These are phyloP conservation scores for Brachionus rubens DNA, from an alignment of 1,140 invertebrate species.

Conservation along the genomic window DNA sequence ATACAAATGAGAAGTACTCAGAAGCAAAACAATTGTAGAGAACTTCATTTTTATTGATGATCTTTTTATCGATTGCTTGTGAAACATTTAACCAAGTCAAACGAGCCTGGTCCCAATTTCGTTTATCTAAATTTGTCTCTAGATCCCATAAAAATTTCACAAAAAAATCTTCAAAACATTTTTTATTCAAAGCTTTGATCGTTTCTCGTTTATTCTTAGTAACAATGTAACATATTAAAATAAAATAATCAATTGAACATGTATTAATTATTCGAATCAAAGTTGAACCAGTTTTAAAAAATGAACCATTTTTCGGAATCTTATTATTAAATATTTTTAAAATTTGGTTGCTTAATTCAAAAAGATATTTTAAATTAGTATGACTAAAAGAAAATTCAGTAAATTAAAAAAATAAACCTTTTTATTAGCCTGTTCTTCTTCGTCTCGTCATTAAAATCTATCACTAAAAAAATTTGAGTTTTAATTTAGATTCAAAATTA, in stretches of 20 bases:
- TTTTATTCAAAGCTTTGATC: not conserved
- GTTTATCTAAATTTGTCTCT: not conserved
- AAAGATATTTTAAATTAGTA: not conserved
- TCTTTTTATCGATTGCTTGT: not conserved
- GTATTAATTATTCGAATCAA: slow-evolving; percentile 16
- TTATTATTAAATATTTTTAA: not conserved
- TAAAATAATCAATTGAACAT: slow-evolving; percentile 24
- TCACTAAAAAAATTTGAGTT: too few relatives aligned
- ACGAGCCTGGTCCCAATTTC: not conserved
- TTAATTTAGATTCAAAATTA: too few relatives aligned
- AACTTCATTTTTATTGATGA: not conserved
- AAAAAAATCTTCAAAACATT: not conserved
- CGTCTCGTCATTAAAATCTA: too few relatives aligned
- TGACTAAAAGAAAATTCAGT: too few relatives aligned
- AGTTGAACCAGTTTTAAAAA: not conserved
- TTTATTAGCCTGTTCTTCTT: too few relatives aligned
- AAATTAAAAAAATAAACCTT: too few relatives aligned
- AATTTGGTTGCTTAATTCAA: not conserved
- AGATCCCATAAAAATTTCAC: not conserved
- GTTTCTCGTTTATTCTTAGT: not conserved
- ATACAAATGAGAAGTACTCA: not conserved
- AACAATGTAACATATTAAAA: not conserved
- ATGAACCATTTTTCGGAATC: slow-evolving; percentile 32
- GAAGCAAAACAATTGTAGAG: not conserved
- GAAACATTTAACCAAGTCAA: not conserved